Percentiles rank a stretch among this genome's conserved stretches.
Conservation (phyloP, 2,888 invertebrate genomes). For the Zaprionus obscuricornis region DNA sequence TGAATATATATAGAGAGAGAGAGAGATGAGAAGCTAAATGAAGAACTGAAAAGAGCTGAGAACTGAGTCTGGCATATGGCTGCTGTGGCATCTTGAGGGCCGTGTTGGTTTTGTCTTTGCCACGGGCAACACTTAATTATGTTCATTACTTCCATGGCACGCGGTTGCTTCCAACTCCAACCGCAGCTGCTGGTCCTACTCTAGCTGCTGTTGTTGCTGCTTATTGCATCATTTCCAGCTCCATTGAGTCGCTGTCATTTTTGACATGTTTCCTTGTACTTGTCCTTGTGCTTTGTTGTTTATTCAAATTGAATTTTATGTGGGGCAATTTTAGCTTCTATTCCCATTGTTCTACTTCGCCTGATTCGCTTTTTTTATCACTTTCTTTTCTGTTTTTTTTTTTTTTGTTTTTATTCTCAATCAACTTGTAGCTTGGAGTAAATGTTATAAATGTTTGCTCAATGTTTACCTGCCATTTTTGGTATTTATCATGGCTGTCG, state of each 20-base stretch:
- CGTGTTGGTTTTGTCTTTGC: slow-evolving; percentile 55
- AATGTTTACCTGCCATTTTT: slow-evolving; percentile 46
- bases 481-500: slow-evolving; percentile 58
- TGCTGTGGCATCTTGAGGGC: neutral
- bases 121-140: slow-evolving; percentile 78
- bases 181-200: slow-evolving; percentile 11
- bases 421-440: slow-evolving; percentile 50
- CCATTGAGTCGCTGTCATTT: slow-evolving; percentile 44
- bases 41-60: too few species aligned
- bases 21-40: slow-evolving; percentile 3
- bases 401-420: slow-evolving; percentile 51
- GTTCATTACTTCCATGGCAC: slow-evolving; percentile 76
- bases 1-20: neutral
- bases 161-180: slow-evolving; percentile 54
- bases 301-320: slow-evolving; percentile 74
- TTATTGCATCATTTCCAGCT: neutral
- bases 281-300: slow-evolving; percentile 42
- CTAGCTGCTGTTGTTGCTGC: too few species aligned
- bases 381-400: neutral
- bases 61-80: slow-evolving; percentile 4
- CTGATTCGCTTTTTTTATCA: neutral
- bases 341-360: too few species aligned
- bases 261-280: slow-evolving; percentile 38
- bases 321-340: slow-evolving; percentile 38
- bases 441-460: slow-evolving; percentile 38